Evolutionary conservation across 2,797 vertebrate genomes (phyloP).

Genomic region (Lacerta bilineata): DNA sequence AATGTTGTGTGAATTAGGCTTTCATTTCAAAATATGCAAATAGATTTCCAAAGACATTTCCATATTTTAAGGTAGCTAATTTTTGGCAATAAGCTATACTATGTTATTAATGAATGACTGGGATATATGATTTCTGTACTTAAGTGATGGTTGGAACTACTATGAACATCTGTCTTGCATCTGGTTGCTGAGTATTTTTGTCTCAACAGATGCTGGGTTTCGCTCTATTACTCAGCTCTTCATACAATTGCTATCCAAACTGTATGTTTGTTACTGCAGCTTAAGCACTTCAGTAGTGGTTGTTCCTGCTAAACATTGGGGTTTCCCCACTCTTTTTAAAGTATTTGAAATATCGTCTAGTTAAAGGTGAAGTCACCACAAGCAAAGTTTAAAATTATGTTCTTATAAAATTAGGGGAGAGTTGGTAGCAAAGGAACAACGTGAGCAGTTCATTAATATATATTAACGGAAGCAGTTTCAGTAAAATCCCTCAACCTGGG

Average conservation of each 20-base stretch:
- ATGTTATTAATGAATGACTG: not conserved
- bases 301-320: not conserved
- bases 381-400: not conserved
- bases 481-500: not conserved
- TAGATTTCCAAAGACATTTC: not conserved
- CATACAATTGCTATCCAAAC: not conserved
- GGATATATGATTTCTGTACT: not conserved
- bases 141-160: not conserved
- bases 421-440: not conserved
- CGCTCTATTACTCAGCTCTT: not conserved
- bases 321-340: too few relatives aligned
- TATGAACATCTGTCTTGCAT: not conserved
- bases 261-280: not conserved
- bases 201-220: not conserved
- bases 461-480: not conserved
- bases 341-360: too few relatives aligned
- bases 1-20: not conserved
- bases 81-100: not conserved
- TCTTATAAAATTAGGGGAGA: not conserved
- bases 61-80: not conserved
- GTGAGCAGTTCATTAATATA: not conserved
- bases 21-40: not conserved
- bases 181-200: not conserved
- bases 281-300: not conserved
- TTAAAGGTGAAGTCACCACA: not conserved